Conservation (phyloP, 1,140 invertebrate species). For the Microplitis mediator region DNA sequence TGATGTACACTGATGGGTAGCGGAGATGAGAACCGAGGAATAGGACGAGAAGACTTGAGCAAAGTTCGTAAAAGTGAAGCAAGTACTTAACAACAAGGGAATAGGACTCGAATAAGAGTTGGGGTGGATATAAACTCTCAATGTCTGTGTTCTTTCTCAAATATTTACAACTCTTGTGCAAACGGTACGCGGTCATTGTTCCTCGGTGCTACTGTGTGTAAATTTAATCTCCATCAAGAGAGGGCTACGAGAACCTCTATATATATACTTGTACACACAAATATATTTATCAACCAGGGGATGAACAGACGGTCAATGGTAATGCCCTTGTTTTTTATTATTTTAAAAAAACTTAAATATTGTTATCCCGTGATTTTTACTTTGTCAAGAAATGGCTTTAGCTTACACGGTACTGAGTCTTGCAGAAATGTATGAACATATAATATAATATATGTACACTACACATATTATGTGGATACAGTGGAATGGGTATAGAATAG, state of each 20-base stretch:
- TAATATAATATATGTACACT: too few relatives aligned
- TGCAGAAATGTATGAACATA: too few relatives aligned
- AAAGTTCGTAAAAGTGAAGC: not conserved
- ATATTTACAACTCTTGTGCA: constrained; percentile 1
- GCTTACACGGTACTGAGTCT: too few relatives aligned
- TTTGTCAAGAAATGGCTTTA: too few relatives aligned
- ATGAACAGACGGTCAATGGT: too few relatives aligned
- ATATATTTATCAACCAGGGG: too few relatives aligned
- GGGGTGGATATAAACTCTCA: not conserved
- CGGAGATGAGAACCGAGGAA: not conserved
- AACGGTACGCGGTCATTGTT: constrained; percentile 46
- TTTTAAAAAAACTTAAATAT: too few relatives aligned
- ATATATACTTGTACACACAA: too few relatives aligned
- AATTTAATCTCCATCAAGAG: constrained; percentile 58
- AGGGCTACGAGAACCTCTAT: not conserved
- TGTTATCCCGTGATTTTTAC: too few relatives aligned
- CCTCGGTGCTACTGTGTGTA: constrained; percentile 60
- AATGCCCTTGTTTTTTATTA: too few relatives aligned
- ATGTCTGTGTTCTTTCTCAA: not conserved
- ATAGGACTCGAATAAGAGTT: not conserved
- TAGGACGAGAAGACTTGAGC: too few relatives aligned
- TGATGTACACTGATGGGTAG: not conserved
- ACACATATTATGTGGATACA: not conserved
- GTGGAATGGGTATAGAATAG: too few relatives aligned
- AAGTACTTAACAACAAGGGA: not conserved